Percentiles rank a stretch among this genome's conserved stretches.
Evolutionary conservation across 64 coral and sea anemone genomes (phyloP).

Genomic region (Montipora efflorescens): DNA sequence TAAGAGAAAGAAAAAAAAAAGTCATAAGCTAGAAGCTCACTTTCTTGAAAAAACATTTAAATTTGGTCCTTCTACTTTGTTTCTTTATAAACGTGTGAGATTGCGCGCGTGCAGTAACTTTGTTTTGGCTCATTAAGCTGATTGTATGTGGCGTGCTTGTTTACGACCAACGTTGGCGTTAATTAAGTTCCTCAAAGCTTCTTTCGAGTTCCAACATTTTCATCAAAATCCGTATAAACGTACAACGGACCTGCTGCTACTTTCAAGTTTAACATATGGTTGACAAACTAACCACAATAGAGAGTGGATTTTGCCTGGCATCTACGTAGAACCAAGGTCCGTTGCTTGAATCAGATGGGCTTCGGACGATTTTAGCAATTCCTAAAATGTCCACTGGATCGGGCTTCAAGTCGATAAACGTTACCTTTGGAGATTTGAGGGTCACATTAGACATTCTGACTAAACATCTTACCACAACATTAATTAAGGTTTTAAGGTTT

Average conservation of each 20-base stretch:
- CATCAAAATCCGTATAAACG: too few relatives aligned
- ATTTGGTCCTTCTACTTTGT: background rate
- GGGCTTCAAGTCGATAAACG: slow-evolving; percentile 80
- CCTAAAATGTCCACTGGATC: slow-evolving; percentile 81
- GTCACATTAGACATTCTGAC: too few relatives aligned
- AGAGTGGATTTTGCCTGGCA: slow-evolving; percentile 59
- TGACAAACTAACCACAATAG: slow-evolving; percentile 60
- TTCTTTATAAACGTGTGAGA: background rate
- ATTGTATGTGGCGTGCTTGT: background rate
- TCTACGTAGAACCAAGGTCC: slow-evolving; percentile 93
- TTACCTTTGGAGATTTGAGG: background rate
- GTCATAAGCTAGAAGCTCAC: too few relatives aligned
- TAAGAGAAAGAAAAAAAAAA: too few relatives aligned
- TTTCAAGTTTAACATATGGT: background rate
- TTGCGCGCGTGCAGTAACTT: background rate
- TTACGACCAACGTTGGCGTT: background rate
- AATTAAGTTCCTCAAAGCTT: too few relatives aligned
- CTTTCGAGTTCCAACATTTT: background rate
- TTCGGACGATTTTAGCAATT: slow-evolving; percentile 78
- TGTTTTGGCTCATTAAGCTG: background rate
- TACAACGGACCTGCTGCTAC: too few relatives aligned
- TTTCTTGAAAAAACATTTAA: background rate
- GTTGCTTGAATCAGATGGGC: slow-evolving; percentile 34
- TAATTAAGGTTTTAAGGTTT: too few relatives aligned
- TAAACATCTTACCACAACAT: too few relatives aligned